Evolutionary conservation across 2,888 invertebrate genomes (phyloP).

Genomic region (Prosopocoilus inquinatus): DNA sequence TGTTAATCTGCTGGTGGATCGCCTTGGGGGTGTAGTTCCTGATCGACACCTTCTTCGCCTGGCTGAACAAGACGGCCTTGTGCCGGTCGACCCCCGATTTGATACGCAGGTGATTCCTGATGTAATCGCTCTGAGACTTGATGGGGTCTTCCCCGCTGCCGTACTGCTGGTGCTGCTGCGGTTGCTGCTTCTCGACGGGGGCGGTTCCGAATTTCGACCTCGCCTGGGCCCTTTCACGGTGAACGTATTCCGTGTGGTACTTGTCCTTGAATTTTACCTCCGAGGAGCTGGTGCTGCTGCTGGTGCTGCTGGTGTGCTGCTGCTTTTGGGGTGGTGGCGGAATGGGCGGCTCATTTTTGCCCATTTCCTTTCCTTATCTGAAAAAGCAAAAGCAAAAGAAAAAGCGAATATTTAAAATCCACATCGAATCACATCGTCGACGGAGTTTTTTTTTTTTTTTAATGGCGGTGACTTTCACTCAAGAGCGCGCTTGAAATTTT

Average conservation of each 20-base stretch:
- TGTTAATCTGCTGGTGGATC: slow-evolving; percentile 58
- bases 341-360: slow-evolving; percentile 13
- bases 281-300: slow-evolving; percentile 4
- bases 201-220: slow-evolving; percentile 1
- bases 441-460: too few relatives aligned
- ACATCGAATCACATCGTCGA: background rate
- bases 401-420: background rate
- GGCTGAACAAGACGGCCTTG: slow-evolving; percentile 37
- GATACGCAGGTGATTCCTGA: slow-evolving; percentile 56
- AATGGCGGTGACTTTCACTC: too few relatives aligned
- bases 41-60: slow-evolving; percentile 59
- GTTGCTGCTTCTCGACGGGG: slow-evolving; percentile 1
- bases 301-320: too few relatives aligned
- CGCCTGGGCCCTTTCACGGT: background rate
- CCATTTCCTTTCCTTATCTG: slow-evolving; percentile 14
- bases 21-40: slow-evolving; percentile 73
- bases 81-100: slow-evolving; percentile 55
- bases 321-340: too few relatives aligned
- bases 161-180: too few relatives aligned
- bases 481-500: too few relatives aligned
- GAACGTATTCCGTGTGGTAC: slow-evolving; percentile 17
- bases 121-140: slow-evolving; percentile 46
- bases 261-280: slow-evolving; percentile 13
- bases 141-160: background rate
- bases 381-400: background rate